These are phyloP conservation scores for Dioctria rufipes DNA, from an alignment of 2,888 invertebrate species.

Conservation along the genomic window DNA sequence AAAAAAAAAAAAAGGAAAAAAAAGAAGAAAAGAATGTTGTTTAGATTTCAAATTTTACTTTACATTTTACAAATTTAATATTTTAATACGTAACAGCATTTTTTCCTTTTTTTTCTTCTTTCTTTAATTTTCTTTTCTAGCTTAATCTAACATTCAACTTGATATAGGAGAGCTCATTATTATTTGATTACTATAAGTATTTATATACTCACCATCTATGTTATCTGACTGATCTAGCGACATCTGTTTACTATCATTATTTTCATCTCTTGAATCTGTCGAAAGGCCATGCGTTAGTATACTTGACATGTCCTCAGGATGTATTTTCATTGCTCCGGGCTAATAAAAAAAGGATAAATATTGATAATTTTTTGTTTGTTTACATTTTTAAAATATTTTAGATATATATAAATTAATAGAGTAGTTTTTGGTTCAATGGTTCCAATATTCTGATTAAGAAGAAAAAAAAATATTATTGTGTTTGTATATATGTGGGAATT, in stretches of 20 bases:
- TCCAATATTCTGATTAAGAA: not conserved
- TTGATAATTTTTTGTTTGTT: not conserved
- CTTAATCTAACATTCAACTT: slow-evolving; percentile 49
- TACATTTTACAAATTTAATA: not conserved
- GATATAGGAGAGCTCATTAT: not conserved
- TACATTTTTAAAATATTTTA: not conserved
- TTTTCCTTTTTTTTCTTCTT: slow-evolving; percentile 20
- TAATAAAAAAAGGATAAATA: slow-evolving; percentile 27
- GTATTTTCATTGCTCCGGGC: slow-evolving; percentile 66
- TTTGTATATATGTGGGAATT: no score
- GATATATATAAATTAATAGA: not conserved
- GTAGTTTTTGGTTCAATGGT: slow-evolving; percentile 4
- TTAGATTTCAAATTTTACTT: not conserved
- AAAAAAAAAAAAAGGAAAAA: not conserved
- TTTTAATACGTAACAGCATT: not conserved
- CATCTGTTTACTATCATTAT: slow-evolving; percentile 73
- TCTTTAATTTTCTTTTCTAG: slow-evolving; percentile 43
- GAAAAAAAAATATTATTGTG: no score
- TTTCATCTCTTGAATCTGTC: slow-evolving; percentile 73
- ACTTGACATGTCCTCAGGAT: slow-evolving; percentile 77
- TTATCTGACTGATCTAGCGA: slow-evolving; percentile 82
- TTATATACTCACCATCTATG: slow-evolving; percentile 79
- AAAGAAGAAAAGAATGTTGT: not conserved
- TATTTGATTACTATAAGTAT: no score
- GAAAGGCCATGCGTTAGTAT: slow-evolving; percentile 77